phyloP scores from a whole-genome alignment of 2,797 vertebrate species.

The Triplophysa yarkandensis region DNA sequence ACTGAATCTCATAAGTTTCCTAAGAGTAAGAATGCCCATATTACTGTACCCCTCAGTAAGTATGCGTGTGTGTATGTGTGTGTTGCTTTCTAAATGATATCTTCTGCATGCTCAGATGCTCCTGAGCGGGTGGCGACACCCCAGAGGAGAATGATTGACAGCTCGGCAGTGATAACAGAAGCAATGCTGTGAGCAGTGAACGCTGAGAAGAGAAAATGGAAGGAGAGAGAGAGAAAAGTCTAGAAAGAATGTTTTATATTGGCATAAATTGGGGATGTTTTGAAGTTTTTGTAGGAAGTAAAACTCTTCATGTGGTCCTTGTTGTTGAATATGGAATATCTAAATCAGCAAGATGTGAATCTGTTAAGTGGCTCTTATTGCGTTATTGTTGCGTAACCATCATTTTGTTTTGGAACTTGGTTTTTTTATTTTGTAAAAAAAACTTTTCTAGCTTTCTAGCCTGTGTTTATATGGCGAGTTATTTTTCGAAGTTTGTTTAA shows the following conservation, averaged over 20 bases:
- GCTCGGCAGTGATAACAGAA: constrained; percentile 37
- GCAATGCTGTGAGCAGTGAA: constrained; percentile 5
- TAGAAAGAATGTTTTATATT: not conserved
- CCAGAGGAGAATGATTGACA: constrained; percentile 33
- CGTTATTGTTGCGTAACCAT: not conserved
- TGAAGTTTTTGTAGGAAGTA: not conserved
- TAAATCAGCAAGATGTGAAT: not conserved
- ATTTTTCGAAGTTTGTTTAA: too few relatives aligned
- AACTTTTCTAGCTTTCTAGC: not conserved
- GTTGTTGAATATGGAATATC: not conserved
- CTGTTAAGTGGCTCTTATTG: not conserved
- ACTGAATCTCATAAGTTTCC: constrained; percentile 16
- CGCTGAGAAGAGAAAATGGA: not conserved
- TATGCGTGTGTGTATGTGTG: constrained; percentile 1
- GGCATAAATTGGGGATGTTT: not conserved
- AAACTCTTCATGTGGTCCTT: not conserved
- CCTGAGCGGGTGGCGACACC: constrained; percentile 40
- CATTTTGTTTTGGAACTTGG: not conserved
- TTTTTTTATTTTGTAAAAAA: not conserved
- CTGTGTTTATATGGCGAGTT: not conserved
- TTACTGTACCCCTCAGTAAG: not conserved
- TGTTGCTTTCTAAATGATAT: constrained; percentile 47
- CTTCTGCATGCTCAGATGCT: constrained; percentile 52
- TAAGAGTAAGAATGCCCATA: constrained; percentile 17
- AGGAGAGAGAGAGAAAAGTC: constrained; percentile 28